phyloP scores from a whole-genome alignment of 1,140 invertebrate genomes.

The Apolygus lucorum region DNA sequence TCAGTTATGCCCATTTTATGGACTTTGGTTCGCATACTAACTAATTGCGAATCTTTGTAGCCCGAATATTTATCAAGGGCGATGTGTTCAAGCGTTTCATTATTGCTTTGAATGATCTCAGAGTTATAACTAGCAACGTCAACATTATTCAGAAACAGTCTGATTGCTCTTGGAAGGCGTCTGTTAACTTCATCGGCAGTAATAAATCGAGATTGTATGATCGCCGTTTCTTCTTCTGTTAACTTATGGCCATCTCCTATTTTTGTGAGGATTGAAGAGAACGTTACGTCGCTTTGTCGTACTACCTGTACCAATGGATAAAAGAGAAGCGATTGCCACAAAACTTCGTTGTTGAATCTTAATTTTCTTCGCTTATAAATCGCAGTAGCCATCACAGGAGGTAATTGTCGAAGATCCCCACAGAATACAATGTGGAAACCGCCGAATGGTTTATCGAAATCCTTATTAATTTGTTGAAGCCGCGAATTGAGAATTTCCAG shows the following conservation, averaged over 20 bases:
- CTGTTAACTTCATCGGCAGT: background rate
- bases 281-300: conserved; percentile 21
- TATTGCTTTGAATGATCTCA: conserved; percentile 6
- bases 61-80: conserved; percentile 13
- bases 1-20: conserved; percentile 37
- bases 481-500: conserved; percentile 20
- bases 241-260: conserved; percentile 22
- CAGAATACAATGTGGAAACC: conserved; percentile 20
- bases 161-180: background rate
- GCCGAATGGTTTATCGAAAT: conserved; percentile 24
- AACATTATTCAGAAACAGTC: conserved; percentile 13
- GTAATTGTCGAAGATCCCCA: conserved; percentile 23
- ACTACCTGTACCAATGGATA: conserved; percentile 22
- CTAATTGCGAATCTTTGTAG: conserved; percentile 26
- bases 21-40: conserved; percentile 33
- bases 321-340: conserved; percentile 23
- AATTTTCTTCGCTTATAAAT: conserved; percentile 18
- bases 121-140: conserved; percentile 30
- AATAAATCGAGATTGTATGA: conserved; percentile 19
- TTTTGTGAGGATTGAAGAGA: conserved; percentile 23
- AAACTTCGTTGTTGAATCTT: conserved; percentile 7
- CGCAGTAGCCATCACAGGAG: conserved; percentile 17
- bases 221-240: conserved; percentile 2
- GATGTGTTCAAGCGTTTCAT: conserved; percentile 5
- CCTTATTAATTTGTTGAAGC: conserved; percentile 22